Base-by-base conservation (phyloP, 1,140 invertebrate genomes). In the Brachionus paranguensis region DNA sequence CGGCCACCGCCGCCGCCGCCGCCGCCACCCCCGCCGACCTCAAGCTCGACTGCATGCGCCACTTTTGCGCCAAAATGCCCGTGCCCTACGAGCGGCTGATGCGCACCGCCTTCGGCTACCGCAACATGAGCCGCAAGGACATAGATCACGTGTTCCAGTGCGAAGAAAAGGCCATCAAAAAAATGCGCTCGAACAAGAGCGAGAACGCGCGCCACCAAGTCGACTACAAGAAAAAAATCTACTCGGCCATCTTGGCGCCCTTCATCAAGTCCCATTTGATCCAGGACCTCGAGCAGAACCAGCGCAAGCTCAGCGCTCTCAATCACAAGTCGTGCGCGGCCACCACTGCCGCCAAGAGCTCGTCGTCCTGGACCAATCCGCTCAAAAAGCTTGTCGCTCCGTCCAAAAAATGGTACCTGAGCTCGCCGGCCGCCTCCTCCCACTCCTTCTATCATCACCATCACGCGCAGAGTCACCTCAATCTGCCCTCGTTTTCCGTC, bases 121-220 rank as follows among this genome's bases (percentile, higher is more conserved):
- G 78, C 1, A 81, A 81, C 43, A 81, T 81, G 78, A 81, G 78
- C 43, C 78, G 78, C 24, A 81, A 81, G 27, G 78, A 81, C 53
- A 81, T 81, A n/a, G 78, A 81, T 1, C 29, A 27, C 14, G 53
- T 81, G 17, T 81, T 81, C 33, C 78, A 81, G 27, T 24, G 14
- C 8, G 78, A 81, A 6, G 78, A 81, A 27, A 81, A 81, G 41
- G 27, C 60, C 10, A 81, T 81, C 10, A 81, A 81, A 65, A 81
- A 81, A 17, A 60, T 81, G 53, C 50, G 50, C 29, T 60, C 53
- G 53, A 60, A 24, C 41, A 81, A 60, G 11, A 64, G 37, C 78
- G 29, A 81, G 14, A 60, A 43, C 7, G 33, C 10, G 7, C 78
- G 37, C 27, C 17, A 33, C 1, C 33, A 65, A 2, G n/a, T 33